phyloP scores from a whole-genome alignment of 1,140 invertebrate species.

The Drosophila bocki region DNA sequence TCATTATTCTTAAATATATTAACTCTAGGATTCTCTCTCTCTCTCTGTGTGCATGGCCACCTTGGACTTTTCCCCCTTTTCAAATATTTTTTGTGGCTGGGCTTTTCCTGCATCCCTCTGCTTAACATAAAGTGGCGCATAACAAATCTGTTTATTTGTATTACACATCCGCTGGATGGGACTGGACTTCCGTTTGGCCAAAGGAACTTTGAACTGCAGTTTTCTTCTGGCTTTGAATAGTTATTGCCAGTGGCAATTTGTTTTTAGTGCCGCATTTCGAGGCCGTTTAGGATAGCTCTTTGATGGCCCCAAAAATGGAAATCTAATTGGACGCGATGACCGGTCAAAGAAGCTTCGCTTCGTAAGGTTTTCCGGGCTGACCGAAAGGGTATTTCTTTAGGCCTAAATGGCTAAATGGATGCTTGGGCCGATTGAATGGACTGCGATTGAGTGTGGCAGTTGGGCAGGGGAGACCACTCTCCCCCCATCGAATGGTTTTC shows the following conservation, averaged over 20 bases:
- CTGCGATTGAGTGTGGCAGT: constrained; percentile 25
- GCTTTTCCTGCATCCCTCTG: constrained; percentile 32
- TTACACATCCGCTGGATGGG: constrained; percentile 62
- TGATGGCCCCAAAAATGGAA: constrained; percentile 75
- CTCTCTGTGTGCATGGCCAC: constrained; percentile 1
- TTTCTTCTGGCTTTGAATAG: constrained; percentile 42
- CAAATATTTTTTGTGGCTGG: constrained; percentile 3
- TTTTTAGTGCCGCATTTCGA: constrained; percentile 68
- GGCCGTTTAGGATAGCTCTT: constrained; percentile 65
- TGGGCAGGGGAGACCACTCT: background rate
- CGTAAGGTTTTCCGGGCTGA: background rate
- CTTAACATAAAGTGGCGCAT: constrained; percentile 80
- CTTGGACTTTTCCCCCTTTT: constrained; percentile 12
- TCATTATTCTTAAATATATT: background rate
- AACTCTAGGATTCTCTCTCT: background rate
- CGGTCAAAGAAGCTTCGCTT: constrained; percentile 44
- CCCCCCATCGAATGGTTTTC: background rate
- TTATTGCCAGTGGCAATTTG: constrained; percentile 64
- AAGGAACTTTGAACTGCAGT: constrained; percentile 61
- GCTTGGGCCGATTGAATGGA: constrained; percentile 45
- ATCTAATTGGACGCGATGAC: constrained; percentile 76
- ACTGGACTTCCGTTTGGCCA: constrained; percentile 56
- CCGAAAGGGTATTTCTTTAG: constrained; percentile 19
- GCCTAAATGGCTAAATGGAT: constrained; percentile 52
- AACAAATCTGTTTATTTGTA: constrained; percentile 84